Base-by-base conservation (phyloP, 2,797 vertebrate species). In the Micromesistius poutassou region DNA sequence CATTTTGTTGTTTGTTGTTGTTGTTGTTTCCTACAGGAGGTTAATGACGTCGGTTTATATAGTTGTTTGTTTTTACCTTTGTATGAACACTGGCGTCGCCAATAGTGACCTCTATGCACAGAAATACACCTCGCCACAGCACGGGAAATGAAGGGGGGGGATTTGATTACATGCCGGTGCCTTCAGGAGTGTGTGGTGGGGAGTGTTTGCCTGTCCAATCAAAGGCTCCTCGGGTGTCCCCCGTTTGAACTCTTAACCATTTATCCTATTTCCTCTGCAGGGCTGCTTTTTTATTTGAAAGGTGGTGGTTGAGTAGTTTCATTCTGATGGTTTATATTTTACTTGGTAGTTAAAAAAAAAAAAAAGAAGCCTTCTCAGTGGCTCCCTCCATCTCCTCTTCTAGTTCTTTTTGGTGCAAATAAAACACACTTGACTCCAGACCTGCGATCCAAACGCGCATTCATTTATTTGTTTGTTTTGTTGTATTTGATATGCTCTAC, bases 131-230 rank as follows among this genome's bases (percentile, higher is more conserved):
- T 68, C 9, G 28, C 25, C n/a, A 28, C 8, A 25, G 25, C 62
- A 68, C n/a, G 13, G 62, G 62, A 68, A 28, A 4, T n/a, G 55
- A 4, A 55, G 50, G 50, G 19, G 33, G 36, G 9, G 5, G 55
- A 7, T 62, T 62, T 62, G 4, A 62, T 55, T 55, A 55, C 16
- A 19, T 55, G 16, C 46, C 22, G 16, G 1, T 25, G 55, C 55
- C 62, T n/a, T 68, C 62, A 28, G 62, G n/a, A 28, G 62, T 7
- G 5, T 12, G 25, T 68, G 62, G 25, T 28, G 10, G 62, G 62
- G 25, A 66, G 28, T 30, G 62, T 68, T 68, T 68, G 62, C n/a
- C 62, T 28, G n/a, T 66, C 55, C 55, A 66, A 66, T 66, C 55
- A 66, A 25, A 68, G 62, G 62, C 25, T 28, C 62, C 62, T 25